Base-by-base conservation (phyloP, 2,888 invertebrate genomes). In the Callyntrura sp. region DNA sequence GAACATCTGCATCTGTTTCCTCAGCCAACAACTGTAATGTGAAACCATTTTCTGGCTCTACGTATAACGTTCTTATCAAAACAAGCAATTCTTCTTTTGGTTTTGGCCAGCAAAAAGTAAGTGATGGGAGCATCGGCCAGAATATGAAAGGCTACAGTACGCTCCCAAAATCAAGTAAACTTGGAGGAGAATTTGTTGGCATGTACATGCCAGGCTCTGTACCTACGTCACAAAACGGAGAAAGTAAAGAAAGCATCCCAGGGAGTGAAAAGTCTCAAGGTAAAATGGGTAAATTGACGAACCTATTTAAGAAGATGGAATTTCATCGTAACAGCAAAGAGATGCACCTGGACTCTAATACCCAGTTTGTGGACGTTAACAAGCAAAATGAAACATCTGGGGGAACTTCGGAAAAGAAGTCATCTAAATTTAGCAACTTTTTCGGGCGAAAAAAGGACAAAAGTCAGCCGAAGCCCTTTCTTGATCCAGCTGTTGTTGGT, bases 121-220 rank as follows among this genome's bases (percentile, higher is more conserved):
- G 82, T 1, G 85, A 88, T 87, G 76, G 86, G n/a, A 86, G 78
- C 25, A 17, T 76, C 8, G 35, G 62, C 6, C 82, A 86, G 14
- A 90, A 90, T 25, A 87, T 89, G 89, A 92, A 92, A 65, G 92
- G 91, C 6, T 92, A 92, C 70, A 92, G 91, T 14, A 92, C 92
- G 5, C 87, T 92, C 3, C 92, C 92, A 23, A 92, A 92, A 84
- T 92, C 92, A 0, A 91, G 91, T 51, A 92, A 92, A 82, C 85
- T 92, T 12, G 89, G 90, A 25, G 88, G 88, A 2, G 88, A 82
- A 14, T 83, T 86, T 14, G 76, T 82, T 11, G 88, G 88, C 0
- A 88, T 88, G 88, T 88, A 88, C 28, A 83, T 85, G 82, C 85
- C 88, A 6, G 88, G 85, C 20, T 90, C 78, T 60, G 76, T 85